Percentiles rank a stretch among this genome's conserved stretches.
Conservation (phyloP, 2,113 vertebrate species). For the Hypomesus transpacificus region DNA sequence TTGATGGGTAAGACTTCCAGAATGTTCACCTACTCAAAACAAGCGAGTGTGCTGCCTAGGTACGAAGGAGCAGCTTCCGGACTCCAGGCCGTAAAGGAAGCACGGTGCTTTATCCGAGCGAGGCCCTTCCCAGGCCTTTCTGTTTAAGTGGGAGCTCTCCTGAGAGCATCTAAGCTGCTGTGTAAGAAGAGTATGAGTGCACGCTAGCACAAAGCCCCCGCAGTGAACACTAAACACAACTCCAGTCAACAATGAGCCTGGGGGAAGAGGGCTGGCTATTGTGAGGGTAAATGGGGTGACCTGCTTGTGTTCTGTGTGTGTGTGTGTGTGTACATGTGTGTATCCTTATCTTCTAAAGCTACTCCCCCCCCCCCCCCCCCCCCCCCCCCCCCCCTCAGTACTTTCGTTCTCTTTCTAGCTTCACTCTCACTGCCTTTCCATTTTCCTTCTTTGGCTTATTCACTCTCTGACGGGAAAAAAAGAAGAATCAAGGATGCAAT, state of each 20-base stretch:
- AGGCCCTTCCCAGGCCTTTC: not conserved
- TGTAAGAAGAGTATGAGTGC: constrained; percentile 61
- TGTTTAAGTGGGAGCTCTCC: constrained; percentile 5
- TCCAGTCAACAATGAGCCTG: constrained; percentile 69
- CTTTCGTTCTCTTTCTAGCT: constrained; percentile 34
- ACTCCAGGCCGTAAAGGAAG: too few relatives aligned
- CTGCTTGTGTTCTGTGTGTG: constrained; percentile 38
- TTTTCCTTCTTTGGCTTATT: constrained; percentile 23
- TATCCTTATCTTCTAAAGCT: constrained; percentile 55
- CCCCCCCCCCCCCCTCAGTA: constrained; percentile 19
- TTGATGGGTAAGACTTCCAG: too few relatives aligned
- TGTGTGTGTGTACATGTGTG: too few relatives aligned
- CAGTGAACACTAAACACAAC: constrained; percentile 53
- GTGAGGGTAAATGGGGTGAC: constrained; percentile 72
- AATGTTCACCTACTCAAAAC: too few relatives aligned
- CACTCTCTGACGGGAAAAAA: not conserved
- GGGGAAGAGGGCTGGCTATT: constrained; percentile 67
- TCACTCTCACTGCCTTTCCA: constrained; percentile 32
- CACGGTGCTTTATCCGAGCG: too few relatives aligned
- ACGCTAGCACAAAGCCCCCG: constrained; percentile 64
- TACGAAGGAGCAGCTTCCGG: too few relatives aligned
- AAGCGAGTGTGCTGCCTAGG: too few relatives aligned
- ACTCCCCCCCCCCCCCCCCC: constrained; percentile 36
- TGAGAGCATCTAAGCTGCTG: constrained; percentile 42
- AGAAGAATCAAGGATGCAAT: too few relatives aligned